A percentile compares a stretch with the other conserved stretches of the same genome.
Conservation (phyloP, 2,888 invertebrate genomes). For the Lasioglossum zephyrum region DNA sequence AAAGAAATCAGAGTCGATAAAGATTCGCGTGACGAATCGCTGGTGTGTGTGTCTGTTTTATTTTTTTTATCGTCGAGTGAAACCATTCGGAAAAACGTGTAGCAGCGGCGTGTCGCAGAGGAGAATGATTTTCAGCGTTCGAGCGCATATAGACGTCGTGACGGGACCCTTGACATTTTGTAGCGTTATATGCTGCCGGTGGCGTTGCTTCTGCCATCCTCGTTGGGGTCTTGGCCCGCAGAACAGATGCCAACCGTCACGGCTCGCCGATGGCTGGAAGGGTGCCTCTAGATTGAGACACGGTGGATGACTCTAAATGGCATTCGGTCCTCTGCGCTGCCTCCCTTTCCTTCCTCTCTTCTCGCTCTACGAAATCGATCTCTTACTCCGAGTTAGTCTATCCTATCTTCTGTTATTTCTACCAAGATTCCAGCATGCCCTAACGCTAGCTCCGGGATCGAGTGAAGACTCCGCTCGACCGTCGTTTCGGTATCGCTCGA, state of each 20-base stretch:
- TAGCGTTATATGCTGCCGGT: conserved; percentile 61
- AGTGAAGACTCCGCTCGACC: background rate
- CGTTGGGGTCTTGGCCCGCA: conserved; percentile 73
- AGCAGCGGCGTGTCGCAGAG: conserved; percentile 10
- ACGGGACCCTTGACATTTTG: conserved; percentile 77
- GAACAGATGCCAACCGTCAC: conserved; percentile 84
- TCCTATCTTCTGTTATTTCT: conserved; percentile 54
- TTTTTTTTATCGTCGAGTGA: conserved; percentile 45
- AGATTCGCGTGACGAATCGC: conserved; percentile 12
- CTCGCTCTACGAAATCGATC: conserved; percentile 47
- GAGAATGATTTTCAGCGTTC: conserved; percentile 55
- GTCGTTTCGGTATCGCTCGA: background rate
- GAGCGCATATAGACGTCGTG: conserved; percentile 50
- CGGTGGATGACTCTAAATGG: conserved; percentile 84
- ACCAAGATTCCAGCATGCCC: conserved; percentile 28
- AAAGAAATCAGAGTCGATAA: conserved; percentile 9
- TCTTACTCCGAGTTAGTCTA: conserved; percentile 35
- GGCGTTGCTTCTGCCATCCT: conserved; percentile 59
- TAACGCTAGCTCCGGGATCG: conserved; percentile 3
- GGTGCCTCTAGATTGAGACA: conserved; percentile 83
- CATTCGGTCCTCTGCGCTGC: conserved; percentile 75
- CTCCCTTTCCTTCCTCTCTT: conserved; percentile 51
- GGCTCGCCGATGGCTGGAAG: conserved; percentile 83
- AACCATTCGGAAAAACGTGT: conserved; percentile 72
- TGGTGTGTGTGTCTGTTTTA: background rate